Base-by-base conservation (phyloP, 2,888 invertebrate genomes). In the Odontothrips loti region DNA sequence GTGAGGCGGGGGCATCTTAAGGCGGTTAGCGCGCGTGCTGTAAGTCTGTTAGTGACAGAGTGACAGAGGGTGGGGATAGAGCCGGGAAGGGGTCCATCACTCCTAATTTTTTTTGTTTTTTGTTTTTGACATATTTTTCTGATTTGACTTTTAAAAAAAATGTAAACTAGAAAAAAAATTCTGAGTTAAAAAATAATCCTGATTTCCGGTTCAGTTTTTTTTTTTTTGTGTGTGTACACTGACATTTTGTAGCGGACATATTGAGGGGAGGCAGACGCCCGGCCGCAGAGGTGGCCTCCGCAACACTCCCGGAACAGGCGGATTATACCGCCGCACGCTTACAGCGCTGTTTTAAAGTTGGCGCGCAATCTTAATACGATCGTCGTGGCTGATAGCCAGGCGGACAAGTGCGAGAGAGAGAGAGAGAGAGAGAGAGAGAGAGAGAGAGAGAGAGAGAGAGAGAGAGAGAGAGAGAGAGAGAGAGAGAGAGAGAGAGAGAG, bases 301-400 rank as follows among this genome's bases (percentile, higher is more conserved):
- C n/a, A n/a, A n/a, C n/a, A n/a, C n/a, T n/a, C n/a, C n/a, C n/a
- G n/a, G n/a, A n/a, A n/a, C n/a, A n/a, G n/a, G n/a, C n/a, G n/a
- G n/a, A n/a, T n/a, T n/a, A n/a, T n/a, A n/a, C n/a, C n/a, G 6
- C 34, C 3, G 34, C 68, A 75, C 68, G 68, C 68, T 75, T 75
- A 75, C 68, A 75, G 27, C 68, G 23, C 68, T 75, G 68, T 75
- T 75, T 75, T 75, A 75, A 75, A 75, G 68, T 27, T 75, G 68
- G 68, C 68, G 58, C 17, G 68, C 68, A 75, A 75, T 75, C 68
- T 75, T 75, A 75, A 75, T 75, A 27, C 68, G 68, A 75, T 75
- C 23, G 68, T 27, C 68, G 68, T 75, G 68, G 68, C 68, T 27
- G 68, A 75, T 75, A 75, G 68, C 27, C 23, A 27, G 12, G 68